Conservation (phyloP, 2,888 invertebrate genomes). For the Eretmocerus hayati region DNA sequence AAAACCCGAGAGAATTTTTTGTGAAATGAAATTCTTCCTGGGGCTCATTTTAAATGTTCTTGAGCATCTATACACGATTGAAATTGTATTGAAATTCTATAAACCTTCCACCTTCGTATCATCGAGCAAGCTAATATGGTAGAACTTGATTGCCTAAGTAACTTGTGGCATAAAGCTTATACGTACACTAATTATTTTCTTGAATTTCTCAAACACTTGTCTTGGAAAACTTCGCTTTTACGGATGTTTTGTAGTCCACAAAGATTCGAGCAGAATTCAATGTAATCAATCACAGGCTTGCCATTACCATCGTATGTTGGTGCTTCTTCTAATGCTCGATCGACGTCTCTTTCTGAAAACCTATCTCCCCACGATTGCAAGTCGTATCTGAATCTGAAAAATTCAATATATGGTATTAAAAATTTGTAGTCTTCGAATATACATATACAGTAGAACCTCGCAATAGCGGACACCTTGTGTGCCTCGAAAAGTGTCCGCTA, state of each 20-base stretch:
- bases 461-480: no score
- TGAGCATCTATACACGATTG: no score
- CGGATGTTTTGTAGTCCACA: slow-evolving; percentile 10
- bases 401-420: neutral
- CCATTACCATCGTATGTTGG: slow-evolving; percentile 2
- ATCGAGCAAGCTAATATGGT: no score
- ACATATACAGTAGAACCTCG: no score
- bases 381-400: slow-evolving; percentile 5
- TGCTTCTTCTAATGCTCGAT: slow-evolving; percentile 10
- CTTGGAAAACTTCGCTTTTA: slow-evolving; percentile 6
- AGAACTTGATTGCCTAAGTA: no score
- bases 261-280: slow-evolving; percentile 11
- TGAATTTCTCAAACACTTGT: slow-evolving; percentile 5
- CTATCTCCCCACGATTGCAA: slow-evolving; percentile 8
- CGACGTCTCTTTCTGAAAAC: slow-evolving; percentile 10
- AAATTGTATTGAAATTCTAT: no score
- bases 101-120: no score
- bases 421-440: neutral
- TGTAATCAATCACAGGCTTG: slow-evolving; percentile 5
- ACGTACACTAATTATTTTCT: slow-evolving; percentile 1
- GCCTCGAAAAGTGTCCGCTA: no score
- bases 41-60: no score
- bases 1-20: no score
- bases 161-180: no score
- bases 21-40: no score